These are phyloP conservation scores for Coleophora flavipennella DNA, from an alignment of 2,888 invertebrate species.

Conservation along the genomic window DNA sequence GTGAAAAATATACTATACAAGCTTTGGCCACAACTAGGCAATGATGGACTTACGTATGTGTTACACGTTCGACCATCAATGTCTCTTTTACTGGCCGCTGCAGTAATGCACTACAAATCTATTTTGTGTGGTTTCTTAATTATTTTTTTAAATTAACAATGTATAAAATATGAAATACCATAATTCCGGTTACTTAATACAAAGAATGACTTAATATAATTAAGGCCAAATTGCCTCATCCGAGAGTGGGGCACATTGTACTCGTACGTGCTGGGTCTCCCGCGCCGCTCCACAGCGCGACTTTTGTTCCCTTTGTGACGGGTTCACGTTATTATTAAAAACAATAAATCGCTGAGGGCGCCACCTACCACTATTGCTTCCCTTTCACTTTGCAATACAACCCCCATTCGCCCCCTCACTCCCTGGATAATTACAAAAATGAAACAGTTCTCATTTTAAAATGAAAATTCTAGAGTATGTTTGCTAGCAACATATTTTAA, in stretches of 20 bases:
- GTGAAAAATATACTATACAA: no score
- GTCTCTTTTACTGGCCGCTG: no score
- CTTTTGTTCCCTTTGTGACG: constrained; percentile 70
- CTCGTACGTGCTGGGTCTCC: constrained; percentile 8
- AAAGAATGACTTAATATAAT: no score
- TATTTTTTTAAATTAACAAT: no score
- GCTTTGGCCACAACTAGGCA: no score
- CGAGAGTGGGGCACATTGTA: not conserved
- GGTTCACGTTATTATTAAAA: constrained; percentile 72
- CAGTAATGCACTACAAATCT: no score
- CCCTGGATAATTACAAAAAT: constrained; percentile 31
- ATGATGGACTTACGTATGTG: no score
- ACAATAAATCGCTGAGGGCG: constrained; percentile 71
- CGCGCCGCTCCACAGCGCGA: constrained; percentile 30
- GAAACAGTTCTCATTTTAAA: constrained; percentile 35
- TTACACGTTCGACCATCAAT: no score
- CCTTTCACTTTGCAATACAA: constrained; percentile 55
- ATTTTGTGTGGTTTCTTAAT: no score
- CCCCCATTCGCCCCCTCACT: constrained; percentile 19
- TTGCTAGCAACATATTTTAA: no score
- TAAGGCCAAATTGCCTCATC: not conserved
- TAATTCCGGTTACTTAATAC: no score
- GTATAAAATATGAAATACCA: no score
- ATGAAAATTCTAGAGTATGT: constrained; percentile 29
- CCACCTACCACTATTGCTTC: constrained; percentile 67